Evolutionary conservation across 2,113 vertebrate species (phyloP), one percentile per base, ranked within the genome.

Genomic region (Rattus rattus): DNA sequence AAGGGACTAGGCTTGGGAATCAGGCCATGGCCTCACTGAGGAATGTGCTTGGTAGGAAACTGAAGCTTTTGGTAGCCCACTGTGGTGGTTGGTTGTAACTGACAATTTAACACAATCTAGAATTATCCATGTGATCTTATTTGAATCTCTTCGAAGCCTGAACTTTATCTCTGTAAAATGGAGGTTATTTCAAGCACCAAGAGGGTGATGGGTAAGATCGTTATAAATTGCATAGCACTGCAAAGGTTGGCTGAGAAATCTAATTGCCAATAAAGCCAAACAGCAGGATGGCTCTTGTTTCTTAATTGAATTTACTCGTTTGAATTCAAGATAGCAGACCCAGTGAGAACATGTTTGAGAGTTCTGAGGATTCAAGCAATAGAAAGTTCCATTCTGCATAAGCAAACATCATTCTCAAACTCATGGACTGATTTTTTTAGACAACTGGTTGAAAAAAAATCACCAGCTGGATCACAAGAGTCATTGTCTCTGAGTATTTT

Each of bases 131-230:
- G 43, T 47, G 84, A 19, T 73, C 14, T 28, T 61, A 63, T 63
- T 86, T 33, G 28, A 86, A 30, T 86, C 39, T 67, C 28, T 92
- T 28, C 65, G 30, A 73, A 95, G 47, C 24, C 56, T 92, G 73
- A 16, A 11, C 88, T 83, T 87, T 79, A 79, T 63, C 28, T 94
- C 47, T 77, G 8, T 75, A 56, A 77, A 92, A 69, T 85, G 80
- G 79, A 94, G 36, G 75, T 95, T 81, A 72, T 88, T 92, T 92
- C 43, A 90, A 92, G 88, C 93, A 95, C 84, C 54, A 88, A 83
- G 13, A 90, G 43, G 19, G 36, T 88, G 2, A 26, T n/a, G 28
- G 14, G 0, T 54, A 89, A 65, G 67, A 89, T 28, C 76, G 24
- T 94, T 88, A 90, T n/a, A 69, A 90, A 95, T 84, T 54, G 69